Percentiles rank a stretch among this genome's conserved stretches.
Evolutionary conservation across 2,888 invertebrate species (phyloP).

Genomic region (Chesias legatella): DNA sequence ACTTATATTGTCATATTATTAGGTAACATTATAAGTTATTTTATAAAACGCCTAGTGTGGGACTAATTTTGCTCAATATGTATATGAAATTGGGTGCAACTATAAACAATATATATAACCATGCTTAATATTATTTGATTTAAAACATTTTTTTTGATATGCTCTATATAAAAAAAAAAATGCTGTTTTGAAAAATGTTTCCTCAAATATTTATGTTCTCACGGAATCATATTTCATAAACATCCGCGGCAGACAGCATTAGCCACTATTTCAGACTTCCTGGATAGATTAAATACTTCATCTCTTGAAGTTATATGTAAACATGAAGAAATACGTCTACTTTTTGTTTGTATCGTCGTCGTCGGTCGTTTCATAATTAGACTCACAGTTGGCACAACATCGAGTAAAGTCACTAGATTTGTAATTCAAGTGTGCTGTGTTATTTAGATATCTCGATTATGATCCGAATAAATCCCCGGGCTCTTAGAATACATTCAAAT

Average conservation of each 20-base stretch:
- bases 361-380: conserved; percentile 40
- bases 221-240: too few species aligned
- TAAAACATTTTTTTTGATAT: not conserved
- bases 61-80: conserved; percentile 49
- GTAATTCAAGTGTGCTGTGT: conserved; percentile 16
- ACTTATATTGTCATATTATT: conserved; percentile 70
- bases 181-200: too few species aligned
- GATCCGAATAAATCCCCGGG: too few species aligned
- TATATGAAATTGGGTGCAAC: conserved; percentile 16
- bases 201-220: too few species aligned
- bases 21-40: conserved; percentile 59
- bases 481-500: too few species aligned
- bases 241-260: too few species aligned
- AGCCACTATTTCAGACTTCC: too few species aligned
- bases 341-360: too few species aligned
- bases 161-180: conserved; percentile 2
- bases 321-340: too few species aligned
- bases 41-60: conserved; percentile 44
- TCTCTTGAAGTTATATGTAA: too few species aligned
- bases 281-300: too few species aligned
- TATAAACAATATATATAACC: conserved; percentile 8
- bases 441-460: too few species aligned
- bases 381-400: conserved; percentile 39
- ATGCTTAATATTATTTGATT: not conserved
- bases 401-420: conserved; percentile 52